Conservation (phyloP, 2,888 invertebrate genomes). For the Bombylius major region DNA sequence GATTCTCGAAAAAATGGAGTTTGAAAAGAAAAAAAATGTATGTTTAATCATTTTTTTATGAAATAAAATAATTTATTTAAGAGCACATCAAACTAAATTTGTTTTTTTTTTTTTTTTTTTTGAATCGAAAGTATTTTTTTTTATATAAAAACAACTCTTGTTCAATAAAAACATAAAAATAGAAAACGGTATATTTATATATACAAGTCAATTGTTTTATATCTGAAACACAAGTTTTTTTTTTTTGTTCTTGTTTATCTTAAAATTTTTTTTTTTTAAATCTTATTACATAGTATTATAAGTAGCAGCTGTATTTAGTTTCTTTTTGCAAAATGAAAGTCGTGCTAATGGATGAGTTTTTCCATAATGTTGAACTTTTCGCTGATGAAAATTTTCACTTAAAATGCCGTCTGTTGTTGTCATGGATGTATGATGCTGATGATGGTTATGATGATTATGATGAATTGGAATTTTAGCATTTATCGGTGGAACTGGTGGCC, state of each 20-base stretch:
- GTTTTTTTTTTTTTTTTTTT: neutral
- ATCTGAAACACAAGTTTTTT: neutral
- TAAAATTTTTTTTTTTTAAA: neutral
- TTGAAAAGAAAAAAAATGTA: too few relatives aligned
- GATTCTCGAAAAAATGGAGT: too few relatives aligned
- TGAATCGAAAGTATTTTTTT: neutral
- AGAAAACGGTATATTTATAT: conserved; percentile 16
- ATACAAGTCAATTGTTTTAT: neutral
- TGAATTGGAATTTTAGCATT: conserved; percentile 12
- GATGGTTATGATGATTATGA: conserved; percentile 14
- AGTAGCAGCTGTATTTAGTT: conserved; percentile 56
- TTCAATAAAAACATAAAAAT: conserved; percentile 30
- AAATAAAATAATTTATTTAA: neutral
- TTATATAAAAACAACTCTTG: conserved; percentile 26
- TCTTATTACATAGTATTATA: conserved; percentile 74
- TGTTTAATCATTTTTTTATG: neutral
- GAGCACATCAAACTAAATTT: neutral
- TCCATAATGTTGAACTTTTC: conserved; percentile 78
- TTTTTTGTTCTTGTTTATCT: too few relatives aligned
- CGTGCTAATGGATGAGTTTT: conserved; percentile 84
- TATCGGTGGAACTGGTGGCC: conserved; percentile 37
- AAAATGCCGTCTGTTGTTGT: conserved; percentile 21
- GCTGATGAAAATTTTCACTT: conserved; percentile 33
- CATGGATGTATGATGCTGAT: conserved; percentile 10
- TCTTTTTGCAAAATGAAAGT: conserved; percentile 64